These are phyloP conservation scores for Tenthredo amoena DNA, from an alignment of 2,888 invertebrate genomes.

Conservation along the genomic window DNA sequence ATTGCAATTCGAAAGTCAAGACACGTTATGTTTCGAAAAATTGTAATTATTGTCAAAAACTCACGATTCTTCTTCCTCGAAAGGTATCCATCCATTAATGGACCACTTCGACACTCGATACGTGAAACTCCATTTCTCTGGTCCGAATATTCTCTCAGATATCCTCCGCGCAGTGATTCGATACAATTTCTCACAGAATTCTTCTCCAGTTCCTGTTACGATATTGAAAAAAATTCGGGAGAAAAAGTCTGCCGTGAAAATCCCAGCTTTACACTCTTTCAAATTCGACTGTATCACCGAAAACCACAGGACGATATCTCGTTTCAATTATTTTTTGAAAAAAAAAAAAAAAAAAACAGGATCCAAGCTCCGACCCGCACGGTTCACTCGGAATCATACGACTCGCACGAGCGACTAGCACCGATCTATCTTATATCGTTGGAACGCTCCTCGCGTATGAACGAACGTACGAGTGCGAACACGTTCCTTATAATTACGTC, in stretches of 20 bases:
- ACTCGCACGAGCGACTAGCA: not conserved
- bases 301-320: not conserved
- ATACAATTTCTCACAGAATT: not conserved
- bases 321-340: not conserved
- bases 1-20: not conserved
- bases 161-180: too few species aligned
- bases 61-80: not conserved
- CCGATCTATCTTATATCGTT: not conserved
- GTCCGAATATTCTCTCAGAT: not conserved
- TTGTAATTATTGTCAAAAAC: not conserved
- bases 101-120: not conserved
- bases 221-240: not conserved
- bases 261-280: too few species aligned
- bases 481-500: constrained; percentile 1
- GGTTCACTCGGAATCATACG: not conserved
- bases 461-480: not conserved
- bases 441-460: not conserved
- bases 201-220: not conserved
- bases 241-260: too few species aligned
- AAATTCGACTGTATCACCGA: not conserved
- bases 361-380: not conserved
- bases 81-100: not conserved
- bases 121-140: not conserved
- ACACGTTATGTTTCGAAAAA: not conserved
- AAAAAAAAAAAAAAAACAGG: not conserved